Evolutionary conservation across 2,113 vertebrate genomes (phyloP).

Genomic region (Chionomys nivalis): DNA sequence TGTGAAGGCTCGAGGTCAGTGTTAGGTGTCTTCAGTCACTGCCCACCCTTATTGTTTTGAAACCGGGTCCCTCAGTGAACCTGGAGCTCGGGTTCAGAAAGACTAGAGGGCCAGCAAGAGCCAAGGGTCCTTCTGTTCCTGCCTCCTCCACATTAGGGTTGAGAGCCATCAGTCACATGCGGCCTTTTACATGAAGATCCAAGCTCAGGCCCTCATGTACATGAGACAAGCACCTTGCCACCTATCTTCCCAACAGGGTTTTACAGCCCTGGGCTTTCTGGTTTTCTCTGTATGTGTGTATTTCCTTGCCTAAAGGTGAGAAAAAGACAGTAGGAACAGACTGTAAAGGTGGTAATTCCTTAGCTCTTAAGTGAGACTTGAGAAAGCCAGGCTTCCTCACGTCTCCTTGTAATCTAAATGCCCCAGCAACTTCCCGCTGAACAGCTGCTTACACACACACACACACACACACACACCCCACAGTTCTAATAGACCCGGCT

Average conservation of each 20-base stretch:
- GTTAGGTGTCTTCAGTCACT: not conserved
- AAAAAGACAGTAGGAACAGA: not conserved
- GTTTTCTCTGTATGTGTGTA: too few species aligned
- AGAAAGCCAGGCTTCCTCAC: not conserved
- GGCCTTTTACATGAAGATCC: not conserved
- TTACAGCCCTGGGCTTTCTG: not conserved
- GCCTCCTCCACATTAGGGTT: not conserved
- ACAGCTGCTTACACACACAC: not conserved
- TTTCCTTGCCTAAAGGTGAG: not conserved
- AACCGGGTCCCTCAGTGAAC: not conserved
- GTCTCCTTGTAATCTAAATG: not conserved
- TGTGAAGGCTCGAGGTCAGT: not conserved
- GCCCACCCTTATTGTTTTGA: not conserved
- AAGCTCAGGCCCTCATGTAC: not conserved
- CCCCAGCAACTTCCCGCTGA: not conserved
- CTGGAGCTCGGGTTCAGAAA: not conserved
- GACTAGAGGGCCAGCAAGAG: too few species aligned
- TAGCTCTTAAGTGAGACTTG: not conserved
- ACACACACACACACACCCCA: not conserved
- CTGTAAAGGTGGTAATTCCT: not conserved
- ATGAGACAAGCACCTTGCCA: not conserved
- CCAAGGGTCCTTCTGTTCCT: not conserved
- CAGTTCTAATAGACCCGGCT: not conserved
- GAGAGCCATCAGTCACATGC: not conserved
- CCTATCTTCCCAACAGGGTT: not conserved